Evolutionary conservation across 1,140 invertebrate genomes (phyloP).

Genomic region (Eriosoma lanigerum): DNA sequence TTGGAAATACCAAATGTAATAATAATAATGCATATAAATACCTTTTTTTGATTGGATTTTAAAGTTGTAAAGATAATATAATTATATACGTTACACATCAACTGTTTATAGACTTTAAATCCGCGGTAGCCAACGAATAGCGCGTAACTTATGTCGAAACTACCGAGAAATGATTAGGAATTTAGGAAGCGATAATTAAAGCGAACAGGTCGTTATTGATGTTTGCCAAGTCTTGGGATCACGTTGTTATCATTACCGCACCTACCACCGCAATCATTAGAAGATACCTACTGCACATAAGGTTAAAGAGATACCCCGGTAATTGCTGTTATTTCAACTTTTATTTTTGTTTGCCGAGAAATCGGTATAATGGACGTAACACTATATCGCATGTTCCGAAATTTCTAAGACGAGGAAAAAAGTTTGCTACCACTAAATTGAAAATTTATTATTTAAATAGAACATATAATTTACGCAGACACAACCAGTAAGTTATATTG

Average conservation of each 20-base stretch:
- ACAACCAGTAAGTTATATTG: background rate
- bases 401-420: background rate
- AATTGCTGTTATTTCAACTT: background rate
- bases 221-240: background rate
- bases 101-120: too few relatives aligned
- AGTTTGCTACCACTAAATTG: background rate
- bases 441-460: background rate
- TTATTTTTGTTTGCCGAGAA: background rate
- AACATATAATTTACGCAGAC: background rate
- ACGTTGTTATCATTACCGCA: background rate
- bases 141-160: background rate
- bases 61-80: too few relatives aligned
- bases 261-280: background rate
- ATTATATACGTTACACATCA: too few relatives aligned
- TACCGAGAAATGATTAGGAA: background rate
- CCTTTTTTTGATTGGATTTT: too few relatives aligned
- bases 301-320: background rate
- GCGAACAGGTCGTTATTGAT: constrained; percentile 21
- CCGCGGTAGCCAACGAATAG: background rate
- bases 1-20: too few relatives aligned
- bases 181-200: background rate
- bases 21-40: too few relatives aligned
- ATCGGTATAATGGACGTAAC: background rate
- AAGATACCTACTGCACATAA: background rate
- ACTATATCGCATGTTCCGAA: background rate